Evolutionary conservation across 1,140 invertebrate species (phyloP).

Genomic region (Drosophila funebris): DNA sequence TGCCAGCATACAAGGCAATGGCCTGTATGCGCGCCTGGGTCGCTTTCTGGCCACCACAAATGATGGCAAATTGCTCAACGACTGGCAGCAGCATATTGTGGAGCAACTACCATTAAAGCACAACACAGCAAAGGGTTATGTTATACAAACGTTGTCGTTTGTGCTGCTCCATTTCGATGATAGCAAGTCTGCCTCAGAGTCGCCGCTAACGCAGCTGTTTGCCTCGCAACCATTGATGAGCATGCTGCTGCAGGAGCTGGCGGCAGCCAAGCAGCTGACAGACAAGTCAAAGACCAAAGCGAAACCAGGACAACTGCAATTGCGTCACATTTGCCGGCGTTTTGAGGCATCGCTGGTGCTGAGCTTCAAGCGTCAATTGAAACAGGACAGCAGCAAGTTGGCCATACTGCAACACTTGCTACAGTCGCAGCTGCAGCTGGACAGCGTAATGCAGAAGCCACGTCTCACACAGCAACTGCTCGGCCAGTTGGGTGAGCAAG

Average conservation of each 20-base stretch:
- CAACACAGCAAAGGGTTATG: constrained; percentile 19
- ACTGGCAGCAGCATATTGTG: constrained; percentile 31
- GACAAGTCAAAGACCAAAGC: not conserved
- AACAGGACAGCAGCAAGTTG: constrained; percentile 33
- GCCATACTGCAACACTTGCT: constrained; percentile 30
- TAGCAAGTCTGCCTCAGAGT: not conserved
- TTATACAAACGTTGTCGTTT: constrained; percentile 18
- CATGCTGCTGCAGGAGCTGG: constrained; percentile 32
- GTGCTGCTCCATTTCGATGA: constrained; percentile 14
- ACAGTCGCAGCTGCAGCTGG: constrained; percentile 21
- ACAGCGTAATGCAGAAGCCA: constrained; percentile 24
- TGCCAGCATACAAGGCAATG: constrained; percentile 25
- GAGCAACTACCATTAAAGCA: constrained; percentile 33
- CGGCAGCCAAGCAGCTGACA: not conserved
- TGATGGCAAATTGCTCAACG: not conserved
- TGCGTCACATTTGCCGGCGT: constrained; percentile 23
- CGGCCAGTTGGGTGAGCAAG: not conserved
- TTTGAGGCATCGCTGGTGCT: constrained; percentile 40
- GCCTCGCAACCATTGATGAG: not conserved
- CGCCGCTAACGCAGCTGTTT: constrained; percentile 27
- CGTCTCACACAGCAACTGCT: constrained; percentile 30
- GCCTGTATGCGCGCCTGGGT: constrained; percentile 26
- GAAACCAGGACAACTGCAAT: constrained; percentile 15
- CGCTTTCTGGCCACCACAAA: constrained; percentile 24
- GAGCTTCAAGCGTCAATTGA: constrained; percentile 28